These are phyloP conservation scores for Pristiophorus japonicus DNA, from an alignment of 2,113 vertebrate species.

Conservation along the genomic window DNA sequence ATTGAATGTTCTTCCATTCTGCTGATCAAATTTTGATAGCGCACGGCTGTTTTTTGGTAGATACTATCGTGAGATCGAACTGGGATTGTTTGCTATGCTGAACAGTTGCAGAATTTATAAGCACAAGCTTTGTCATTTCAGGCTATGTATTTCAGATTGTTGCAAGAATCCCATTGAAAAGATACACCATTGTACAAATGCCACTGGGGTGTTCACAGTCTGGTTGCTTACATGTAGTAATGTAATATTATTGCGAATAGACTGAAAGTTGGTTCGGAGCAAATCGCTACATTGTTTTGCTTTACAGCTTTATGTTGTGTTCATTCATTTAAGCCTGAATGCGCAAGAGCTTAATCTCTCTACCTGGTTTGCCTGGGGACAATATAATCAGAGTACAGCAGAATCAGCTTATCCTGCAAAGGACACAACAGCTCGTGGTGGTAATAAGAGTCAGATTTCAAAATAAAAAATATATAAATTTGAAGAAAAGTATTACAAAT, in stretches of 20 bases:
- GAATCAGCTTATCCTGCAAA: not conserved
- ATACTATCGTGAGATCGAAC: not conserved
- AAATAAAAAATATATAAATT: not conserved
- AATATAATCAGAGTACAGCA: not conserved
- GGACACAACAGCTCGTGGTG: not conserved
- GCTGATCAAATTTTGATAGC: not conserved
- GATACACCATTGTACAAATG: not conserved
- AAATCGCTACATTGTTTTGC: not conserved
- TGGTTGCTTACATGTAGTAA: not conserved
- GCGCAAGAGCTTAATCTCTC: not conserved
- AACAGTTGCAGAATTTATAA: not conserved
- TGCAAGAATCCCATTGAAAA: not conserved
- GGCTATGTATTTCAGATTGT: not conserved
- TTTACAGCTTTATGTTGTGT: not conserved
- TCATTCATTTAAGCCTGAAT: not conserved
- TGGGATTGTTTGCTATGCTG: not conserved
- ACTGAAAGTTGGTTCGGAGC: not conserved
- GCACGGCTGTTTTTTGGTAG: not conserved
- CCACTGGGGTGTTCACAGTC: not conserved
- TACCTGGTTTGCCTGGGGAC: not conserved
- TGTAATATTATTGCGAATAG: not conserved
- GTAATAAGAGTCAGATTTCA: not conserved
- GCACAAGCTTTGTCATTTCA: not conserved
- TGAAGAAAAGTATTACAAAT: not conserved
- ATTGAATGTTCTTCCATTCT: not conserved